Evolutionary conservation across 2,113 vertebrate genomes (phyloP), one percentile per base, ranked within the genome.

Genomic region (Toxotes jaculatrix): DNA sequence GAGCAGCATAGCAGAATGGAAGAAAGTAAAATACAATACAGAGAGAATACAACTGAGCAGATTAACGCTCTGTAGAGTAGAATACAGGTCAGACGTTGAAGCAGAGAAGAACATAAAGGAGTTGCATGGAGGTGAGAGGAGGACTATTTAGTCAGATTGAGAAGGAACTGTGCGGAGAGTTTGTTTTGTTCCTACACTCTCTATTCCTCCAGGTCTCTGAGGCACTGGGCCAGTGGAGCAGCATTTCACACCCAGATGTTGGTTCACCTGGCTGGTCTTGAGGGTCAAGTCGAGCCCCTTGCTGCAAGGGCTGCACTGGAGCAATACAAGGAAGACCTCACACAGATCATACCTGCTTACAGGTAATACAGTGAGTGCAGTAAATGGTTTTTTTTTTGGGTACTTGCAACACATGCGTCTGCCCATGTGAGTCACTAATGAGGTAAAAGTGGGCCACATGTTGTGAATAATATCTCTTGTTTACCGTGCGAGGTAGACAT

Each of bases 201-300:
- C 4, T 38, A 12, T 9, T 56, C 1, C 56, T 83, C 17, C 77
- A 94, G 92, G 85, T 91, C 84, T 63, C 74, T 94, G 59, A 76
- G 88, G 83, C 87, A 92, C 86, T 95, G 94, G 94, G 91, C 92
- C 66, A 93, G 92, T 1, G 93, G 82, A 23, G 93, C 93, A 2
- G 87, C 78, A 0, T 93, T 94, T 80, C 91, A 94, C 79, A 84
- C 71, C 42, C 93, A 95, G 74, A 93, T 95, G 91, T 57, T 95
- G 87, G 63, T 92, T 45, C 92, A 92, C 43, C 87, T 95, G 55
- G 85, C 92, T 11, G 63, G 42, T 11, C 77, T 95, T 2, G 91
- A 92, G 61, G 63, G 60, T 11, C 72, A 77, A 19, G 42, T 62
- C 0, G 84, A 93, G 67, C 91, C 87, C 1, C 59, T 86, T 1